Evolutionary conservation across 2,113 vertebrate genomes (phyloP).

Genomic region (Oreocharis arfaki): DNA sequence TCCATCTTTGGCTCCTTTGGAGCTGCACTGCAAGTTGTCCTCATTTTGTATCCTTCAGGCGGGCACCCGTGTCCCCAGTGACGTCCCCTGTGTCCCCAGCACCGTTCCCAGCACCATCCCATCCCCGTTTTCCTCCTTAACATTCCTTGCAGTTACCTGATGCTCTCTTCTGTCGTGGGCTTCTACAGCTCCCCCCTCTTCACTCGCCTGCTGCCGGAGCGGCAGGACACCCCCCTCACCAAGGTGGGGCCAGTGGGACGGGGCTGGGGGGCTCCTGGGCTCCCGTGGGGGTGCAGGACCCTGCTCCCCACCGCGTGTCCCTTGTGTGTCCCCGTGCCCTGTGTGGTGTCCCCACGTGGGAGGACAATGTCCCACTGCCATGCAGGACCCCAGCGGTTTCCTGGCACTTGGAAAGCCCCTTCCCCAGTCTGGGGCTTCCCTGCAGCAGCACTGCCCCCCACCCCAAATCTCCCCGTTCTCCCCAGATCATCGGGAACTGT

Average conservation of each 20-base stretch:
- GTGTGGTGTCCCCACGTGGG: rapidly evolving
- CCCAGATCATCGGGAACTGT: slow-evolving; percentile 94
- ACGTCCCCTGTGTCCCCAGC: background rate
- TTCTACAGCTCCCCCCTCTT: slow-evolving; percentile 96
- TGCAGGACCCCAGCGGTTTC: background rate
- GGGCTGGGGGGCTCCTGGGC: background rate
- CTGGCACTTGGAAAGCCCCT: background rate
- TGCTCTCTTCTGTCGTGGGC: slow-evolving; percentile 92
- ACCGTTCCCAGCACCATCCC: rapidly evolving
- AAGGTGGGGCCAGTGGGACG: slow-evolving; percentile 72
- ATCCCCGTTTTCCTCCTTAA: slow-evolving; percentile 48
- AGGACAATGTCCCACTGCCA: rapidly evolving
- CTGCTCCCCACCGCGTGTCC: rapidly evolving
- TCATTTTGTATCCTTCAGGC: slow-evolving; percentile 93
- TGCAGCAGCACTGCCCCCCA: background rate
- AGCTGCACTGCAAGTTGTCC: slow-evolving; percentile 89
- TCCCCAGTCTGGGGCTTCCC: background rate
- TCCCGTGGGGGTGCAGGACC: background rate
- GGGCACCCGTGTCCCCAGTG: background rate
- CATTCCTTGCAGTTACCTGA: slow-evolving; percentile 79
- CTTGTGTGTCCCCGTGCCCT: background rate
- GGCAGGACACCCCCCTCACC: slow-evolving; percentile 88
- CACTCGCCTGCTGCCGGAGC: slow-evolving; percentile 79
- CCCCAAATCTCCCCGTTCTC: background rate
- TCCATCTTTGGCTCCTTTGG: slow-evolving; percentile 93